A percentile compares a stretch with the other conserved stretches of the same genome.
Conservation (phyloP, 2,888 invertebrate genomes). For the Exocentrus adspersus region DNA sequence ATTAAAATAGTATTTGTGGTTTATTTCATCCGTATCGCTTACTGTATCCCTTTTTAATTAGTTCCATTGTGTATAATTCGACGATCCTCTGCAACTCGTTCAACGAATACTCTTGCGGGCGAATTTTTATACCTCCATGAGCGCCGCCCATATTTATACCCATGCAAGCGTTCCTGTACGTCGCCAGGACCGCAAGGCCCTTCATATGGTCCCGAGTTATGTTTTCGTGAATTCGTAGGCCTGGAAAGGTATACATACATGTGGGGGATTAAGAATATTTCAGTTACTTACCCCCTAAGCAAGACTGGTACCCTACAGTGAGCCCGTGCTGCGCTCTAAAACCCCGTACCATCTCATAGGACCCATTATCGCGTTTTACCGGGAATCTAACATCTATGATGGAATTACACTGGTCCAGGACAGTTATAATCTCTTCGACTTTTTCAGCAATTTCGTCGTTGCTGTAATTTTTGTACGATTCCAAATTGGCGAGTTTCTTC, state of each 20-base stretch:
- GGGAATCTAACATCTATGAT: conserved; percentile 58
- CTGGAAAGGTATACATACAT: no score
- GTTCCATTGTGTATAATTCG: conserved; percentile 47
- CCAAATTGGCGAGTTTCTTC: conserved; percentile 39
- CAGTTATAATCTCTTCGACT: conserved; percentile 50
- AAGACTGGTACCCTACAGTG: conserved; percentile 45
- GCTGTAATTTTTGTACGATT: conserved; percentile 32
- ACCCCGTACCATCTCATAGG: conserved; percentile 54
- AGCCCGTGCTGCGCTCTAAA: conserved; percentile 58
- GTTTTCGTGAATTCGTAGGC: conserved; percentile 52
- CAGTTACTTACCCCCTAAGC: conserved; percentile 53
- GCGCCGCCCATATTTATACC: conserved; percentile 57
- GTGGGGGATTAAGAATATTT: no score
- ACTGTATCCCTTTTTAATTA: conserved; percentile 51
- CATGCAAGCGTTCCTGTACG: conserved; percentile 56
- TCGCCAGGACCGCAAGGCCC: conserved; percentile 55
- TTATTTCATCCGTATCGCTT: conserved; percentile 20
- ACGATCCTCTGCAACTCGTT: conserved; percentile 54
- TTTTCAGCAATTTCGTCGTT: conserved; percentile 42
- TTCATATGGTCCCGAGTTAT: conserved; percentile 56
- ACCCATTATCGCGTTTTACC: conserved; percentile 52
- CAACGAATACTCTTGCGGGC: conserved; percentile 49
- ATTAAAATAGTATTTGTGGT: no score
- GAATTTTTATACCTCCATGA: conserved; percentile 57
- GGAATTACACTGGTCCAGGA: conserved; percentile 57